These are phyloP conservation scores for Catocala nupta DNA, from an alignment of 2,888 invertebrate genomes.

Conservation along the genomic window DNA sequence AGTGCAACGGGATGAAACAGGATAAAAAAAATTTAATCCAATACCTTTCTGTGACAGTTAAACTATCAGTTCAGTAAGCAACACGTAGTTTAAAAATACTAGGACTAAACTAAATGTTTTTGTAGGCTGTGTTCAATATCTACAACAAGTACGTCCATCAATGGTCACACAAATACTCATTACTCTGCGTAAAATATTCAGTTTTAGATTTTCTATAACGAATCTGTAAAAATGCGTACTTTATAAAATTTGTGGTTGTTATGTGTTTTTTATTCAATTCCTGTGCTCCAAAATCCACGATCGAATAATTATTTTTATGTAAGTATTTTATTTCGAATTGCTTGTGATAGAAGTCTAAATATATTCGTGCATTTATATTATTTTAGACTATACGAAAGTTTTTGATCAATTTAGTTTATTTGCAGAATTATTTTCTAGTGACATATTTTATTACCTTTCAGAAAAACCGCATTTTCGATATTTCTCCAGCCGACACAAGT, in stretches of 20 bases:
- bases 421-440: conserved; percentile 28
- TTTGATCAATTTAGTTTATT: conserved; percentile 25
- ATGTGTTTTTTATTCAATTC: conserved; percentile 29
- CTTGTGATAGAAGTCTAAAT: conserved; percentile 29
- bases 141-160: conserved; percentile 6
- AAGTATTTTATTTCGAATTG: conserved; percentile 21
- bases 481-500: not conserved
- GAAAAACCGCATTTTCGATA: not conserved
- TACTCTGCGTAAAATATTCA: conserved; percentile 13
- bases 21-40: too few species aligned
- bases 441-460: not conserved
- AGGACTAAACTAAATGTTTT: too few species aligned
- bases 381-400: conserved; percentile 22
- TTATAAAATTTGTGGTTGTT: conserved; percentile 17
- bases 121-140: too few species aligned
- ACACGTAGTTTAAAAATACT: too few species aligned
- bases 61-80: too few species aligned
- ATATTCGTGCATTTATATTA: conserved; percentile 38
- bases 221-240: conserved; percentile 20
- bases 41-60: too few species aligned
- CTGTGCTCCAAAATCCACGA: conserved; percentile 32
- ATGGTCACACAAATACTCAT: conserved; percentile 19
- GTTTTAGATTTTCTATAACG: conserved; percentile 25
- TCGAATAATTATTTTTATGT: conserved; percentile 30
- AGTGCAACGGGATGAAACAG: too few species aligned